These are phyloP conservation scores for Thalassarche chlororhynchos DNA, from an alignment of 2,113 vertebrate species.

Conservation along the genomic window DNA sequence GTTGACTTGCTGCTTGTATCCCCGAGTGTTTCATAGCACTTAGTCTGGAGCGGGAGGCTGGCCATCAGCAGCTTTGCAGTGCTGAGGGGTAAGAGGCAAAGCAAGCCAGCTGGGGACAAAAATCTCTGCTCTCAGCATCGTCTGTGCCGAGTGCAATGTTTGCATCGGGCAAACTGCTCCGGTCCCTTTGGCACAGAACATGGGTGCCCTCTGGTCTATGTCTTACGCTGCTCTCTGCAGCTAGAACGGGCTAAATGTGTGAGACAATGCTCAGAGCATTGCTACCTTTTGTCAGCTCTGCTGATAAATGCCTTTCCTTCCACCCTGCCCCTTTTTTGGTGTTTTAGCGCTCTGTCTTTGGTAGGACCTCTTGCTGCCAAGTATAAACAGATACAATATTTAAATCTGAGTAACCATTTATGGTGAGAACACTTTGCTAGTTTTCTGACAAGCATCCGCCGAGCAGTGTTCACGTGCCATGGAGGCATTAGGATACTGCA, in stretches of 20 bases:
- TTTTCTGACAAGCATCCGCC: neutral
- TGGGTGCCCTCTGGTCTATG: neutral
- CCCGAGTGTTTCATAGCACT: neutral
- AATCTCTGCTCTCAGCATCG: neutral
- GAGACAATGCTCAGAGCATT: neutral
- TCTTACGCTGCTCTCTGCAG: neutral
- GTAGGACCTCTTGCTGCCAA: neutral
- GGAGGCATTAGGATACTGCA: neutral
- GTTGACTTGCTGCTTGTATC: neutral
- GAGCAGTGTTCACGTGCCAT: rapidly evolving
- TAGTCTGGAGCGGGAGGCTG: neutral
- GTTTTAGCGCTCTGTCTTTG: neutral
- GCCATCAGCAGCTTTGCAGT: neutral
- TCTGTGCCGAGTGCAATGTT: neutral
- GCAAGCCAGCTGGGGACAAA: neutral
- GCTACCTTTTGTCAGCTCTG: neutral
- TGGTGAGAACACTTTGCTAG: neutral
- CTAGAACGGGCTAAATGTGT: rapidly evolving
- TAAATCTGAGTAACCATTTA: neutral
- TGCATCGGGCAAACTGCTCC: neutral
- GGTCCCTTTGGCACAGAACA: neutral
- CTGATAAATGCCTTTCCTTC: neutral
- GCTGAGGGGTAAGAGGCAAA: neutral
- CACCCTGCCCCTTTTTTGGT: neutral
- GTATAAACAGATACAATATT: neutral